phyloP scores from a whole-genome alignment of 2,888 invertebrate genomes.

The Synanthedon andrenaeformis region DNA sequence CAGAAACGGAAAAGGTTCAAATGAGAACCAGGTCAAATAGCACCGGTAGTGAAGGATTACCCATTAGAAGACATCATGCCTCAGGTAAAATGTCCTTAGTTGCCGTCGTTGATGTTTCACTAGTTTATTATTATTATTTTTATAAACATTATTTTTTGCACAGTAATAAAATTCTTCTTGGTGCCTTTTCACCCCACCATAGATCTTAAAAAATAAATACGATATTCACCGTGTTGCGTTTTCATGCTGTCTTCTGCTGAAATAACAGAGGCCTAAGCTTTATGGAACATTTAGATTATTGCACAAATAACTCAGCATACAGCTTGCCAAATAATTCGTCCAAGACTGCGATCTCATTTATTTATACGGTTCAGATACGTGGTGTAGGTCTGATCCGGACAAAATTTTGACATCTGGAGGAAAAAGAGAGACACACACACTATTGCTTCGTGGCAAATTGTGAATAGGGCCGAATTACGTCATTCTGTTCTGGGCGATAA shows the following conservation, averaged over 20 bases:
- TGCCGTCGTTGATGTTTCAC: background rate
- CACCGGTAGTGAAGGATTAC: conserved; percentile 69
- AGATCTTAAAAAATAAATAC: background rate
- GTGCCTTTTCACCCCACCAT: background rate
- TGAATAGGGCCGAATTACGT: too few species aligned
- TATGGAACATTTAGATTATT: background rate
- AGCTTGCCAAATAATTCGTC: too few species aligned
- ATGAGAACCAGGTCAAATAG: conserved; percentile 69
- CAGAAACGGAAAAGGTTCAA: conserved; percentile 67
- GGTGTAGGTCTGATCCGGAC: too few species aligned
- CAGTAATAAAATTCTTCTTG: background rate
- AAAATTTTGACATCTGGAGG: too few species aligned
- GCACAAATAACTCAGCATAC: too few species aligned
- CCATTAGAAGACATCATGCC: conserved; percentile 70
- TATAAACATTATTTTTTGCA: background rate
- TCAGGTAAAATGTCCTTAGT: conserved; percentile 40
- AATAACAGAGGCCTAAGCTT: background rate
- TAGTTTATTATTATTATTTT: background rate
- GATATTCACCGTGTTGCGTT: background rate
- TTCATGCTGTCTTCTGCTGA: background rate
- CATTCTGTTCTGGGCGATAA: too few species aligned
- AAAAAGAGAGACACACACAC: too few species aligned
- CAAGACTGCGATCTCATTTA: too few species aligned
- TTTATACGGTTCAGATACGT: too few species aligned
- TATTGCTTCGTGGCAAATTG: too few species aligned